Evolutionary conservation across 2,888 invertebrate genomes (phyloP), one percentile per base, ranked within the genome.

Genomic region (Hecatera dysodea): DNA sequence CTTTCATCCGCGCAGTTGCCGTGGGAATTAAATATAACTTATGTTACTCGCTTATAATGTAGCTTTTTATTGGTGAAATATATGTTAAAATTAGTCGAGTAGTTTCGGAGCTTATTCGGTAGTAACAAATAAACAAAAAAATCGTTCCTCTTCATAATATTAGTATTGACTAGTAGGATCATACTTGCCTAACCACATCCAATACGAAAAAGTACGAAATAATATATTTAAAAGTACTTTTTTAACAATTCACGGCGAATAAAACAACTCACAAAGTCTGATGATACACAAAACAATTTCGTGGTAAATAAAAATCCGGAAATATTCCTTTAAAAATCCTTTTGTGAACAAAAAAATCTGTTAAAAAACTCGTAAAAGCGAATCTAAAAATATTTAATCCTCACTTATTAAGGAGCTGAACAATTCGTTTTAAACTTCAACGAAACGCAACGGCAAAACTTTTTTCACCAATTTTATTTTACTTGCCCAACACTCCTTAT

Each of bases 341-440:
- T 52, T 72, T 64, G 39, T 22, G 48, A 72, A 53, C 42, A 66
- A 44, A 68, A 74, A 73, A 84, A 68, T 36, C 50, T 24, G 12
- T 55, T 71, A 19, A 81, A 81, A 80, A 78, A 76, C 68, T 60
- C 69, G 19, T 53, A 76, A 73, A 85, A 85, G 68, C 73, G 66
- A 77, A 78, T 80, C 75, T 66, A 75, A 83, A 83, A 81, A 83
- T 78, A 79, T 86, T 89, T 87, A 89, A 88, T 87, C 86, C 83
- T 76, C 80, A 81, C 75, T 87, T 85, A 88, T 88, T 89, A 89
- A 88, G 85, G 83, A 86, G 80, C 82, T 62, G 78, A 86, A 83
- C 86, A 85, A 86, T 87, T 87, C 83, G 83, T 69, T 75, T 73
- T 69, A 72, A 89, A 87, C 82, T 88, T 89, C 82, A 85, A 73